Evolutionary conservation across 2,113 vertebrate species (phyloP).

Genomic region (Bubalus kerabau): DNA sequence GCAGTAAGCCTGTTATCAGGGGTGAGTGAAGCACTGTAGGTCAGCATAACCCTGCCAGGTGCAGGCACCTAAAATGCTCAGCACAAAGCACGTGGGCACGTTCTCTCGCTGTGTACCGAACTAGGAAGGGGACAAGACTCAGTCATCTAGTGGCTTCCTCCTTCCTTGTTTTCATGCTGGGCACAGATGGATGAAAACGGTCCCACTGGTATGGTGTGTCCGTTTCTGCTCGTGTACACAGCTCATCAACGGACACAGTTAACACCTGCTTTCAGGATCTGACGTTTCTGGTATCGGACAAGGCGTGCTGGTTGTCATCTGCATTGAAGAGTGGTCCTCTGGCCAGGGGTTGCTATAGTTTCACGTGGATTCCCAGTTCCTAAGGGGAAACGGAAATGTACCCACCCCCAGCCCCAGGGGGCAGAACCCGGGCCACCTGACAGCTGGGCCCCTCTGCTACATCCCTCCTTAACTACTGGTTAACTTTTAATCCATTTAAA

Average conservation of each 20-base stretch:
- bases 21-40: rapidly evolving
- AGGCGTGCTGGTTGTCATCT: background rate
- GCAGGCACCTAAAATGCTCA: background rate
- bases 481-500: conserved; percentile 62
- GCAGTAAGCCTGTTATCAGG: background rate
- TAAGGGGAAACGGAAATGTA: conserved; percentile 2
- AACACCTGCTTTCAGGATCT: background rate
- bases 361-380: background rate
- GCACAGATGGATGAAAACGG: background rate
- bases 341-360: background rate
- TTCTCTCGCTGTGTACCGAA: background rate
- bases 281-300: background rate
- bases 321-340: background rate
- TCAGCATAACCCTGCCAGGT: rapidly evolving
- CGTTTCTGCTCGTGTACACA: background rate
- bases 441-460: background rate
- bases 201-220: background rate
- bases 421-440: background rate
- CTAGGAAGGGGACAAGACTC: background rate
- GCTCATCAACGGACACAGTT: background rate
- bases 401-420: background rate
- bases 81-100: background rate
- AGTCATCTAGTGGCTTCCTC: background rate
- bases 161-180: background rate
- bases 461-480: background rate